A percentile compares a stretch with the other conserved stretches of the same genome.
Conservation (phyloP, 2,888 invertebrate species). For the Andrena dorsata region DNA sequence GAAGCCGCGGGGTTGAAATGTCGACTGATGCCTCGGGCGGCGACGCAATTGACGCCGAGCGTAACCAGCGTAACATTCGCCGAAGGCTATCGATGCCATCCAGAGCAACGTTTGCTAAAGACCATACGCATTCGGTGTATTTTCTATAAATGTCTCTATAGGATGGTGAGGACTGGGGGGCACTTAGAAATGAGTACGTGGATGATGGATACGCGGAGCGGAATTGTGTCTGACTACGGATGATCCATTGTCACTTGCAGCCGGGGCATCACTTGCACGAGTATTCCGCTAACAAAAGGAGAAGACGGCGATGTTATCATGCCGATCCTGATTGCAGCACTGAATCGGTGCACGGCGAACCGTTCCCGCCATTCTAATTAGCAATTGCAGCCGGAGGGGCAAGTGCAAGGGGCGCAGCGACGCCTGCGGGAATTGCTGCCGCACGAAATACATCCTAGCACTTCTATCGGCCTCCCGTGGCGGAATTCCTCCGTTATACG, state of each 20-base stretch:
- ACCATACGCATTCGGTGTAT: too few relatives aligned
- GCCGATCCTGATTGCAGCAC: constrained; percentile 47
- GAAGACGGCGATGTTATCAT: constrained; percentile 36
- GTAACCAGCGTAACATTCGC: constrained; percentile 31
- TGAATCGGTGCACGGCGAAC: constrained; percentile 49
- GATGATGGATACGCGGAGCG: background rate
- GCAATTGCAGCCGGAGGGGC: constrained; percentile 47
- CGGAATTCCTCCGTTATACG: constrained; percentile 59
- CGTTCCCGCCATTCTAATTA: constrained; percentile 67
- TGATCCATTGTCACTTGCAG: background rate
- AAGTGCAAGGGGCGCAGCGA: constrained; percentile 46
- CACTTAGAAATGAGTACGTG: too few relatives aligned
- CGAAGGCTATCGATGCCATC: constrained; percentile 25
- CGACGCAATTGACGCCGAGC: constrained; percentile 42
- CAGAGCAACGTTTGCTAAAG: constrained; percentile 7
- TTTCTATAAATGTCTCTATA: too few relatives aligned
- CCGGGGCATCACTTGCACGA: background rate
- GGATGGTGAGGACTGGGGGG: too few relatives aligned
- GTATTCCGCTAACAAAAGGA: constrained; percentile 7
- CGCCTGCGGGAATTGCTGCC: constrained; percentile 64
- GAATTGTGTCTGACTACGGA: background rate
- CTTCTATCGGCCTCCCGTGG: constrained; percentile 31
- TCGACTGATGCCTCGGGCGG: constrained; percentile 34
- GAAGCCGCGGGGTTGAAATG: constrained; percentile 29
- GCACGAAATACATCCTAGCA: constrained; percentile 53